These are phyloP conservation scores for Setophaga petechia DNA, from an alignment of 2,113 vertebrate genomes.

Conservation along the genomic window DNA sequence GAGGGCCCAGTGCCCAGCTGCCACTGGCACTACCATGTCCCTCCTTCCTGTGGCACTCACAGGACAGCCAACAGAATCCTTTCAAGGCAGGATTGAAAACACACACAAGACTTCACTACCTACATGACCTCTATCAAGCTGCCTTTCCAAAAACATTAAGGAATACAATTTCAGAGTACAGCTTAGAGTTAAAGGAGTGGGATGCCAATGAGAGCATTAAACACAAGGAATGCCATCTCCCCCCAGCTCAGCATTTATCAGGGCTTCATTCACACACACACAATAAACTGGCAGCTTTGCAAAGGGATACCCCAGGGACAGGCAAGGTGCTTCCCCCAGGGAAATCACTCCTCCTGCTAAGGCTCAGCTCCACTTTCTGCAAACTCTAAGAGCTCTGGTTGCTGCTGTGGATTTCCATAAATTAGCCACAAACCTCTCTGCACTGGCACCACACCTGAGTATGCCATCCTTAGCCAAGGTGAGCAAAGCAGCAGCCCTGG, in stretches of 20 bases:
- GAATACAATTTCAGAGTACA: background rate
- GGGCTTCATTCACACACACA: background rate
- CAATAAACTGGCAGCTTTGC: background rate
- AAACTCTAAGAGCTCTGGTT: accelerated
- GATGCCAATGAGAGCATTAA: background rate
- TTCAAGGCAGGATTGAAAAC: background rate
- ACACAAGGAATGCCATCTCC: background rate
- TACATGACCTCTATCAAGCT: background rate
- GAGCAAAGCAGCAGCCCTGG: background rate
- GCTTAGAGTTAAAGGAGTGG: background rate
- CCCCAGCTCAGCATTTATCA: background rate
- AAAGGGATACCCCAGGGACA: background rate
- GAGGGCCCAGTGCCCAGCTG: background rate
- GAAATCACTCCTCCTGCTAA: background rate
- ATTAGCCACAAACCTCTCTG: too few relatives aligned
- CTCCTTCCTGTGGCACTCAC: background rate
- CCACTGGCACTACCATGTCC: background rate
- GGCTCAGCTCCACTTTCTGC: background rate
- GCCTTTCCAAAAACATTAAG: background rate
- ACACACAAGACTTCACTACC: accelerated
- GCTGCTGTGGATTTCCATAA: accelerated
- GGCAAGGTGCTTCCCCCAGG: background rate
- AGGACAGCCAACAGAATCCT: background rate
- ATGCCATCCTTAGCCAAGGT: background rate
- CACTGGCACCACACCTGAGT: accelerated